Conservation (phyloP, 2,113 vertebrate genomes). For the Chloropsis hardwickii region DNA sequence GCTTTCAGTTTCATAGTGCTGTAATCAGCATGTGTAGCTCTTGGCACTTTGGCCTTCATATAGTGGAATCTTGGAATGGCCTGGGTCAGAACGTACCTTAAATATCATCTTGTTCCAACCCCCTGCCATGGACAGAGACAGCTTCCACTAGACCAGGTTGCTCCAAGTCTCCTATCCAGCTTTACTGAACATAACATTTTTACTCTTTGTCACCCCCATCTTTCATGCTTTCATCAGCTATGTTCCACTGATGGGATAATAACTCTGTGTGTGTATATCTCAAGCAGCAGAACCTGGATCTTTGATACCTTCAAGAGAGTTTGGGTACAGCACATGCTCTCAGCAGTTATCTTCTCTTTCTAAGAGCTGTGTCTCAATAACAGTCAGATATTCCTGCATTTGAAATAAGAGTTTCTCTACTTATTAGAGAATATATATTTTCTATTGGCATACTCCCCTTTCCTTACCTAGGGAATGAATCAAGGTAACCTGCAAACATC, state of each 20-base stretch:
- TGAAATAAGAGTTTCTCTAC: neutral
- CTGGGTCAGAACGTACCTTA: neutral
- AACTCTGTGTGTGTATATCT: neutral
- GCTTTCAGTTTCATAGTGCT: neutral
- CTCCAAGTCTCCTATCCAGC: neutral
- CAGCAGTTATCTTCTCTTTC: neutral
- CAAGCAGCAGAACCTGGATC: neutral
- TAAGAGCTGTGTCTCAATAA: neutral
- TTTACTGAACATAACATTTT: neutral
- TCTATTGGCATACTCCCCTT: neutral
- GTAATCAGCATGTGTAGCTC: fast-evolving
- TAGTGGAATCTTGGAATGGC: neutral
- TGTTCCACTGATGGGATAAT: neutral
- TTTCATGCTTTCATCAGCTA: neutral
- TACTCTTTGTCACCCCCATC: neutral
- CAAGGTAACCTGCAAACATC: neutral
- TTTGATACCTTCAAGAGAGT: neutral
- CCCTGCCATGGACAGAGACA: neutral
- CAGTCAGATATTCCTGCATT: neutral
- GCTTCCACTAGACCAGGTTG: neutral
- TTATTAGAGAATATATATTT: neutral
- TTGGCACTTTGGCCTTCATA: neutral
- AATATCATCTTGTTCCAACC: neutral
- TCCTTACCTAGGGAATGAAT: neutral
- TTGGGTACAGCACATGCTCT: neutral